Evolutionary conservation across 2,888 invertebrate species (phyloP).

Genomic region (Idaea biselata): DNA sequence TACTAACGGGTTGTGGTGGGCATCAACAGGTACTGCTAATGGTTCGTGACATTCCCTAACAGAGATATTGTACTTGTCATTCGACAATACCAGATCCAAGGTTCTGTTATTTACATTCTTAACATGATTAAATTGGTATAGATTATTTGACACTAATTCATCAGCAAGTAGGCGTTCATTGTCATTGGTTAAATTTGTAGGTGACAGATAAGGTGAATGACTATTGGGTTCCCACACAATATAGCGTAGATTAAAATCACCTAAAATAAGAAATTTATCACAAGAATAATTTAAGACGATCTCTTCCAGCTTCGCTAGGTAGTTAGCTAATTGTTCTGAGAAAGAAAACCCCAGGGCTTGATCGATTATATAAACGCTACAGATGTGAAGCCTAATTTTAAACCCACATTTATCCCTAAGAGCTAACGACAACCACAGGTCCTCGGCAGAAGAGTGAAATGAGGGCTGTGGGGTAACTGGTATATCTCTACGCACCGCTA

Average conservation of each 20-base stretch:
- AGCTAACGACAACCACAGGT: conserved; percentile 5
- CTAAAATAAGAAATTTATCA: conserved; percentile 6
- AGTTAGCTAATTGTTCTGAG: conserved; percentile 7
- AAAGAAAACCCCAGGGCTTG: conserved; percentile 7
- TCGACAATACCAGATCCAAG: conserved; percentile 10
- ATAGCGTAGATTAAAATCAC: conserved; percentile 15
- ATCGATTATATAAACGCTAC: conserved; percentile 11
- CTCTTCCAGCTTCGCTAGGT: conserved; percentile 3
- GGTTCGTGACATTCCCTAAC: conserved; percentile 8
- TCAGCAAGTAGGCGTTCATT: conserved; percentile 4
- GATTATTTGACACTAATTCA: not conserved
- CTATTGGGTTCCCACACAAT: not conserved
- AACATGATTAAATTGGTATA: conserved; percentile 9
- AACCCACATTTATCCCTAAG: not conserved
- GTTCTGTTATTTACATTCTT: conserved; percentile 7
- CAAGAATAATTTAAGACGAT: not conserved
- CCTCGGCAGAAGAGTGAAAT: conserved; percentile 1
- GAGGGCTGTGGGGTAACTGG: not conserved
- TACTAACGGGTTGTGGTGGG: conserved; percentile 8
- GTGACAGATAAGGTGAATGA: not conserved
- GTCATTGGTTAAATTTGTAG: not conserved
- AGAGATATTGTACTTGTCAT: conserved; percentile 4
- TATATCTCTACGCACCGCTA: conserved; percentile 9
- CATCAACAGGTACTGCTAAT: conserved; percentile 9
- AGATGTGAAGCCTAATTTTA: conserved; percentile 5